Conservation (phyloP, 2,888 invertebrate genomes). For the Drosophila melanocephala region DNA sequence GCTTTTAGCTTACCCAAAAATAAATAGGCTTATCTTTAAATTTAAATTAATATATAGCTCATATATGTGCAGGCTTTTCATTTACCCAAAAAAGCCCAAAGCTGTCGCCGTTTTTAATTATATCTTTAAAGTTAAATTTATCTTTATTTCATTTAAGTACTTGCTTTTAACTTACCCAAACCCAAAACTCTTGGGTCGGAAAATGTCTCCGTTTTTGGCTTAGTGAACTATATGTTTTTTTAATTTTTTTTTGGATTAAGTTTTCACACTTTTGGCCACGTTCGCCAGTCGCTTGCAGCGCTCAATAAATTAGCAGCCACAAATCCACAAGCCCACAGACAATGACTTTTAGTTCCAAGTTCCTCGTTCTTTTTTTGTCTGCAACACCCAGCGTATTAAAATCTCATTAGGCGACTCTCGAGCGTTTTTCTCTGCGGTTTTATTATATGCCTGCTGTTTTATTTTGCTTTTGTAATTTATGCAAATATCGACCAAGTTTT, state of each 20-base stretch:
- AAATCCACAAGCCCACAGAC: slow-evolving; percentile 65
- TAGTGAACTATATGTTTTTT: not conserved
- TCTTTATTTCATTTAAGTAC: not conserved
- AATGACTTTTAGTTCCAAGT: slow-evolving; percentile 58
- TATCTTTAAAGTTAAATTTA: not conserved
- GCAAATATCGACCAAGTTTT: slow-evolving; percentile 72
- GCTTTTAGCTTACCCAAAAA: not conserved
- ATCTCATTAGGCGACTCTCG: slow-evolving; percentile 71
- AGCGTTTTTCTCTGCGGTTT: slow-evolving; percentile 38
- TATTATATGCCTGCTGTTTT: slow-evolving; percentile 20
- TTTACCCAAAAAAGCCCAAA: not conserved
- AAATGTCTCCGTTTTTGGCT: not conserved
- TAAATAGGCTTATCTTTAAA: not conserved
- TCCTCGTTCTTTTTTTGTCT: slow-evolving; percentile 9
- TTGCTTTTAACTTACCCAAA: slow-evolving; percentile 25
- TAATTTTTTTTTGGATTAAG: slow-evolving; percentile 43
- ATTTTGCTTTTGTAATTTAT: slow-evolving; percentile 66
- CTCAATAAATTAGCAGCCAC: slow-evolving; percentile 73
- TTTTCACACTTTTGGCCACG: slow-evolving; percentile 45
- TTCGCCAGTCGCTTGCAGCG: slow-evolving; percentile 44
- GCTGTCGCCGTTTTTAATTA: not conserved
- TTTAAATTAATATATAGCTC: not conserved
- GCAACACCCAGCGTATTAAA: slow-evolving; percentile 68
- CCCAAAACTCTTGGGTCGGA: slow-evolving; percentile 10
- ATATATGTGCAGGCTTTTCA: not conserved